Percentiles rank a stretch among this genome's conserved stretches.
phyloP scores from a whole-genome alignment of 1,140 invertebrate genomes.

The Nasonia giraulti region DNA sequence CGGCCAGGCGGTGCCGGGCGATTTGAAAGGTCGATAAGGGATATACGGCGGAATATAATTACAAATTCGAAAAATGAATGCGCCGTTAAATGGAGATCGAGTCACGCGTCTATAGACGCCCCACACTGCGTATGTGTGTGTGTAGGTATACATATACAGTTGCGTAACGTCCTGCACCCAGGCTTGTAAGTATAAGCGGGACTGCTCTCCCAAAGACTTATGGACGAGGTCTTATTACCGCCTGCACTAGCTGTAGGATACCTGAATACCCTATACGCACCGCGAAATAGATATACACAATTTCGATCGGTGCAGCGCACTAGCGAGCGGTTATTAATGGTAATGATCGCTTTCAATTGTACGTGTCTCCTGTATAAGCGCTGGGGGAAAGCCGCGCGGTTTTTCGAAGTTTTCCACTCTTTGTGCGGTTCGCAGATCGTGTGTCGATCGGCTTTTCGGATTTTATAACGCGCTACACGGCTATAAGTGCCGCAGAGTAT shows the following conservation, averaged over 20 bases:
- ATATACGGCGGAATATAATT: conserved; percentile 66
- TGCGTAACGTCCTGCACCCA: conserved; percentile 48
- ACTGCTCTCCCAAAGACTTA: conserved; percentile 43
- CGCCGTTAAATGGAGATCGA: conserved; percentile 47
- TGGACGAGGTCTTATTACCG: conserved; percentile 40
- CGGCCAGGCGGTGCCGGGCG: conserved; percentile 45
- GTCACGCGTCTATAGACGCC: background rate
- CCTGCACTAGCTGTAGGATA: background rate
- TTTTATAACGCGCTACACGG: background rate
- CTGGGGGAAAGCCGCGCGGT: background rate
- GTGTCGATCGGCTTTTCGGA: background rate
- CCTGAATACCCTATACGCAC: background rate
- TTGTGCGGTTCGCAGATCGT: background rate
- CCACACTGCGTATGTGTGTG: background rate
- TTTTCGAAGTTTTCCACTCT: background rate
- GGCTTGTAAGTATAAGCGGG: conserved; percentile 33
- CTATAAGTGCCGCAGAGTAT: background rate
- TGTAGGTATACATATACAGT: background rate
- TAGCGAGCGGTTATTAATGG: conserved; percentile 40
- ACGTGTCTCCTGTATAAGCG: background rate
- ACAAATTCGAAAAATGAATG: conserved; percentile 65
- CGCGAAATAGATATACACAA: conserved; percentile 18
- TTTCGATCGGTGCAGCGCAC: conserved; percentile 26
- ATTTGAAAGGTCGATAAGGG: conserved; percentile 72
- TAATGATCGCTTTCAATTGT: conserved; percentile 46